phyloP scores from a whole-genome alignment of 1,140 invertebrate species.

The Drosophila trapezifrons region DNA sequence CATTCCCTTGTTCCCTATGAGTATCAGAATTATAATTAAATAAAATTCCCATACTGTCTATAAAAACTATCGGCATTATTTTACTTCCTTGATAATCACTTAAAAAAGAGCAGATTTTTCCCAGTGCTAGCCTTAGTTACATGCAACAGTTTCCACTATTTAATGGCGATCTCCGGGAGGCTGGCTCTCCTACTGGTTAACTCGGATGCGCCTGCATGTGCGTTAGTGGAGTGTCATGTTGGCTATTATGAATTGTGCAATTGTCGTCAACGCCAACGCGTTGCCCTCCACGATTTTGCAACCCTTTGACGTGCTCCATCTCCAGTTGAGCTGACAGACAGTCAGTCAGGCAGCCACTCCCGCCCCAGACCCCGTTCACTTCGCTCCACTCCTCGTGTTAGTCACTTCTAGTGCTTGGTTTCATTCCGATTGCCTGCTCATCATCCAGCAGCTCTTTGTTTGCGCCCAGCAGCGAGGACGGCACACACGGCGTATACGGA shows the following conservation, averaged over 20 bases:
- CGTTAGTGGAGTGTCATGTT: slow-evolving; percentile 57
- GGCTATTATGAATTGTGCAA: slow-evolving; percentile 82
- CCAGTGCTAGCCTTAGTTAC: slow-evolving; percentile 11
- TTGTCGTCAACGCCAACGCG: slow-evolving; percentile 75
- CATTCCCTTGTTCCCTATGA: too few relatives aligned
- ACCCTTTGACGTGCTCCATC: slow-evolving; percentile 18
- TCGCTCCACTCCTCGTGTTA: slow-evolving; percentile 3
- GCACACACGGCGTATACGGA: slow-evolving; percentile 48
- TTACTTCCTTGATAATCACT: too few relatives aligned
- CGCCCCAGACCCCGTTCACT: background rate
- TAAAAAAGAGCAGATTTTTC: too few relatives aligned
- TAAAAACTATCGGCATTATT: too few relatives aligned
- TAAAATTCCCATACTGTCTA: too few relatives aligned
- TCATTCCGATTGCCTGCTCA: slow-evolving; percentile 59
- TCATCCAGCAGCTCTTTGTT: slow-evolving; percentile 69
- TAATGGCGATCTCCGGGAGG: slow-evolving; percentile 44
- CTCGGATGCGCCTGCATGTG: slow-evolving; percentile 32
- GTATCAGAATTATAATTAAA: too few relatives aligned
- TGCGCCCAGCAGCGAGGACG: slow-evolving; percentile 57
- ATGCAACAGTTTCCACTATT: slow-evolving; percentile 61
- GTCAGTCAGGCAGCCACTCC: slow-evolving; percentile 23
- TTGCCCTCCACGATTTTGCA: slow-evolving; percentile 27
- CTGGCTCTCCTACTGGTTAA: slow-evolving; percentile 55
- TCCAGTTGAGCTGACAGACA: slow-evolving; percentile 33
- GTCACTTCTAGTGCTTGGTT: slow-evolving; percentile 55